Evolutionary conservation across 1,140 invertebrate genomes (phyloP), one percentile per base, ranked within the genome.

Genomic region (Aplysia californica): DNA sequence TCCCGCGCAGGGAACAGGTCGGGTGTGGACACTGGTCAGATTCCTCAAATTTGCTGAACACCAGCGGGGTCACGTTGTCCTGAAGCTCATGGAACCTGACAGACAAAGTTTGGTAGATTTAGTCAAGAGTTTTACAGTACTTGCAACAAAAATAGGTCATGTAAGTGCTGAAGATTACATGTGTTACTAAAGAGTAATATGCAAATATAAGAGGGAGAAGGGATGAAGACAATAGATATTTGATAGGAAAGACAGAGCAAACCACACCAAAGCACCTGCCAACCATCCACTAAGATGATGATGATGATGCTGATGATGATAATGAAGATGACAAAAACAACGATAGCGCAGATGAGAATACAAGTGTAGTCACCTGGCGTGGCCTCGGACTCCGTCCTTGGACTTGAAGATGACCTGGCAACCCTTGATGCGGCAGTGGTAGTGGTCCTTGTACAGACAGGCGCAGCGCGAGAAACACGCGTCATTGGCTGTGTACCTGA

Each of bases 21-120:
- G 87, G 79, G n/a, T 44, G 26, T 21, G 87, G 84, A 83, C 91
- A 92, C 10, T 92, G 92, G 72, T 94, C 93, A 77, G 93, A 88
- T 0, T 89, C 85, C 0, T 91, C 84, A 78, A 90, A 92, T 1
- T 91, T 92, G 59, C 91, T 92, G 88, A 94, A 96, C 84, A 94
- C 95, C 1, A 94, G 93, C 35, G 96, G 95, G 0, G 94, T 95
- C 38, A 96, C 94, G 78, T 94, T 92, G 79, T 95, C 95, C 85
- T 96, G 95, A 56, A 95, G 93, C 68, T 88, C 95, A 88, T 97
- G 95, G 79, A 95, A 94, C 76, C 95, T n/a, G n/a, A n/a, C 89
- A 79, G 55, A 81, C 80, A 67, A 67, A 44, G 79, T 64, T 38
- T 65, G 58, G 0, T 64, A 36, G 50, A 68, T 55, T 74, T 29